Evolutionary conservation across 2,888 invertebrate species (phyloP), one percentile per base, ranked within the genome.

Genomic region (Harpalus rubripes): DNA sequence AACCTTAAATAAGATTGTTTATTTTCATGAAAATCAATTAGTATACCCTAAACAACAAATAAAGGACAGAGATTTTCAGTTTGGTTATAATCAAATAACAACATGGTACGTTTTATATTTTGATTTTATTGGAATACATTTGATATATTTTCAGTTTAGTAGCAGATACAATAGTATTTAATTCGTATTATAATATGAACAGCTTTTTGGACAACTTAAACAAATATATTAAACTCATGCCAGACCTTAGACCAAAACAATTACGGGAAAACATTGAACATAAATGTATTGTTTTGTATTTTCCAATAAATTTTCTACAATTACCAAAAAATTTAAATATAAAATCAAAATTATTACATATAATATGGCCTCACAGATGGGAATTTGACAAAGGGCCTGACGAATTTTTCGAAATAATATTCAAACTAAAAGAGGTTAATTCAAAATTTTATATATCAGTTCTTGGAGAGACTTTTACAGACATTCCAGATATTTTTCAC

Each of bases 341-440:
- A 56, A 68, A 86, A 0, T 63, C 65, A n/a, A 80, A 86, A 39
- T 81, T 87, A 79, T 87, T 95, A 65, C 94, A 94, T 88, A 93
- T 96, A 84, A 93, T 95, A 6, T 96, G 96, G 96, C 94, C 95
- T 0, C 96, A 96, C 90, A 91, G 96, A 88, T 96, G 96, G 95
- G 96, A 96, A 89, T 95, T 95, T 89, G 96, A 96, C 89, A 96
- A 95, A 90, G 94, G 94, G 88, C 96, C 96, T 0, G 93, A 94
- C 65, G 89, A 92, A 15, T 93, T 96, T 87, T 94, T 95, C 85
- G 90, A 92, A 52, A 92, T 93, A 0, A 87, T 94, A 5, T 88
- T 91, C 85, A 90, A 90, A 85, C 88, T 94, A 32, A 91, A 92
- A 79, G 92, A 93, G 65, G 91, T 92, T 10, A 92, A 92, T 22